Evolutionary conservation across 2,113 vertebrate genomes (phyloP), one percentile per base, ranked within the genome.

Genomic region (Myiagra hebetior): DNA sequence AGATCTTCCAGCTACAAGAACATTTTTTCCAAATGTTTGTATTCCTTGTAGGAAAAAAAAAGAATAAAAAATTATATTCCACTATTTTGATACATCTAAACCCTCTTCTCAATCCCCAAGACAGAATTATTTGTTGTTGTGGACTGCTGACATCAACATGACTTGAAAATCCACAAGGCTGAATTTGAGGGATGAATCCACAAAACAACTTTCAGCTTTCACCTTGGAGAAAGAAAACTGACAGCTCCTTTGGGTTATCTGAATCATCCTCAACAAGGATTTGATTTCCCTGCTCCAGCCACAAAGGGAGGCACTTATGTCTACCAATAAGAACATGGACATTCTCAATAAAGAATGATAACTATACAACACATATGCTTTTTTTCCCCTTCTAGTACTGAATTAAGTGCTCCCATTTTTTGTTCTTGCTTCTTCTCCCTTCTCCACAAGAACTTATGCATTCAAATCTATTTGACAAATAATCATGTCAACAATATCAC

Each of bases 1-100:
- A 21, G 99, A 99, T 93, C 99, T 98, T 87, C 99, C 99, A 27
- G 98, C 99, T 16, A 99, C 99, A 79, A 99, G 97, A 79, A 99
- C 99, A 59, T 99, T 99, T 97, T 98, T 99, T 47, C 99, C 99
- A 97, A 98, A 98, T 6, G 99, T 99, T 88, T 98, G 97, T 88
- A 99, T 99, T 84, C 99, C 99, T 99, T 97, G 56, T 9, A 88
- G 55, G 12, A 7, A 52, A 57, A 52, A 46, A 57, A 50, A 39
- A 35, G 2, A 24, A 16, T n/a, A 27, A 26, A 33, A 57, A 55
- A 15, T 4, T 10, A 7, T 24, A 42, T 56, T 39, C 5, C 4
- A 2, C 10, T 63, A 2, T 26, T 91, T 50, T n/a, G 12, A 78
- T 31, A 49, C 1, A 68, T 6, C 10, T 44, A 68, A 93, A 33